Conservation (phyloP, 2,113 vertebrate species). For the Pungitius pungitius region DNA sequence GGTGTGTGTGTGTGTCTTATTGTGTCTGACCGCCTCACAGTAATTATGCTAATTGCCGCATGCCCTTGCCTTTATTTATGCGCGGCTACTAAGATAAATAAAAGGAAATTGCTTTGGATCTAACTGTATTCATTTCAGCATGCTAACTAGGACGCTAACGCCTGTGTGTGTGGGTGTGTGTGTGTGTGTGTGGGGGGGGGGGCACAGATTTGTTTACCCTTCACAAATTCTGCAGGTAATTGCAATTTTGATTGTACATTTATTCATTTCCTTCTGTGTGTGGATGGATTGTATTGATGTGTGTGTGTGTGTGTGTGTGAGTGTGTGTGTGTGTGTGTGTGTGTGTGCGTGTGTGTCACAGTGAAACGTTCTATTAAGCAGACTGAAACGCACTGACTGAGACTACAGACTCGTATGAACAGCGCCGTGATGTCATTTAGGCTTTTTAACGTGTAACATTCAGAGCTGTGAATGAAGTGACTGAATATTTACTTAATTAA, state of each 20-base stretch:
- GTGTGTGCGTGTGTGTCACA: slow-evolving; percentile 80
- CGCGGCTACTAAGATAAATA: slow-evolving; percentile 99
- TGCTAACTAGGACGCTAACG: slow-evolving; percentile 90
- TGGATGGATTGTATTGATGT: slow-evolving; percentile 28
- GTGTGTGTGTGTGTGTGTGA: slow-evolving; percentile 16
- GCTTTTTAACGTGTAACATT: neutral
- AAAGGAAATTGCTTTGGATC: slow-evolving; percentile 99
- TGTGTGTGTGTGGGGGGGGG: slow-evolving; percentile 22
- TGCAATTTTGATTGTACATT: slow-evolving; percentile 99
- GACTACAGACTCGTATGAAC: neutral
- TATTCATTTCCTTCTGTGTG: slow-evolving; percentile 82
- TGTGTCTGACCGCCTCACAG: slow-evolving; percentile 97
- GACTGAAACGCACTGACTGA: slow-evolving; percentile 13
- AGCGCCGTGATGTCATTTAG: neutral
- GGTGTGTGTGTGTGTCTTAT: slow-evolving; percentile 76
- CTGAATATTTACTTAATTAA: neutral
- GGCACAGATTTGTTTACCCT: slow-evolving; percentile 90
- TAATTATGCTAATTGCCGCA: slow-evolving; percentile 99
- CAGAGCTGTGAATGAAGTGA: neutral
- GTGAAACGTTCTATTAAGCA: slow-evolving; percentile 88
- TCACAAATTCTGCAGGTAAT: slow-evolving; percentile 99
- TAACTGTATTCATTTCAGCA: slow-evolving; percentile 99
- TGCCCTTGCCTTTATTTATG: slow-evolving; percentile 99
- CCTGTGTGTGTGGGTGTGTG: slow-evolving; percentile 76
- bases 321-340: slow-evolving; percentile 64